Conservation (phyloP, 2,797 vertebrate species). For the Mormyrus proboscirostris region DNA sequence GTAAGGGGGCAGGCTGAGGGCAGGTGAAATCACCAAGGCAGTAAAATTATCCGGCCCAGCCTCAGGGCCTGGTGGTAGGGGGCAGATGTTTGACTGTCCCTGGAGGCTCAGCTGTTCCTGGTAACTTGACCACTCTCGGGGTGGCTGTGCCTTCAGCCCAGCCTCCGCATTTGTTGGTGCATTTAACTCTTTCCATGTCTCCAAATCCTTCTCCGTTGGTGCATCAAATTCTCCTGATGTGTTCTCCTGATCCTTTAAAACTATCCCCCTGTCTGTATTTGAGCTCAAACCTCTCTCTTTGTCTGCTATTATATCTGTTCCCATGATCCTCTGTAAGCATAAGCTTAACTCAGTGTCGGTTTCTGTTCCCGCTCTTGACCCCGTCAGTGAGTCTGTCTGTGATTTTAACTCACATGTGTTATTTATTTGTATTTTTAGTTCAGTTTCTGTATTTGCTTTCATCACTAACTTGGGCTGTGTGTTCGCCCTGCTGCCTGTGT, state of each 20-base stretch:
- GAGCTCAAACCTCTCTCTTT: not conserved
- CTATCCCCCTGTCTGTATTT: not conserved
- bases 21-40: constrained; percentile 44
- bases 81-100: constrained; percentile 40
- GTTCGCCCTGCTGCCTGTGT: not conserved
- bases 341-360: not conserved
- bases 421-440: not conserved
- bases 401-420: not conserved
- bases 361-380: not conserved
- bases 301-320: not conserved
- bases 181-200: constrained; percentile 13
- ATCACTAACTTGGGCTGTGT: constrained; percentile 20
- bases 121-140: constrained; percentile 41
- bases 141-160: constrained; percentile 36
- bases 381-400: not conserved
- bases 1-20: constrained; percentile 32
- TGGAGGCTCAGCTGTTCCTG: constrained; percentile 53
- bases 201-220: constrained; percentile 12
- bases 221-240: constrained; percentile 6
- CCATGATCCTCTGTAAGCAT: not conserved
- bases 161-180: constrained; percentile 16
- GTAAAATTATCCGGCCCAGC: constrained; percentile 55
- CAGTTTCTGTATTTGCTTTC: not conserved
- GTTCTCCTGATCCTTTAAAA: constrained; percentile 9
- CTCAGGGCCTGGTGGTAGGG: constrained; percentile 33